A percentile compares a stretch with the other conserved stretches of the same genome.
These are phyloP conservation scores for Nyleta sp. DNA, from an alignment of 2,888 invertebrate genomes.

Conservation along the genomic window DNA sequence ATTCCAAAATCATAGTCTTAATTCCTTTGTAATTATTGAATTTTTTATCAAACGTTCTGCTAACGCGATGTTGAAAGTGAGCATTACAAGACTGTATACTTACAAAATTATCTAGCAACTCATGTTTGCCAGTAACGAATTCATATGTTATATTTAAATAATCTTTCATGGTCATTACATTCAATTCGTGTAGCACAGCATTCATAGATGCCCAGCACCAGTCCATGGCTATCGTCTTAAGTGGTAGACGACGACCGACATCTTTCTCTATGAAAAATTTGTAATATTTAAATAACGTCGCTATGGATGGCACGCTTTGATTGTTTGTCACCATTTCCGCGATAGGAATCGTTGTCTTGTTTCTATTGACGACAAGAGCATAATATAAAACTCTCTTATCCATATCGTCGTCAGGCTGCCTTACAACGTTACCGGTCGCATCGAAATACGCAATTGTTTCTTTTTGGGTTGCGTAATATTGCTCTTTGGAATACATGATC, in stretches of 20 bases:
- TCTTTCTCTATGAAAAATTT: neutral
- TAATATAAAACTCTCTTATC: neutral
- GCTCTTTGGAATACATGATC: neutral
- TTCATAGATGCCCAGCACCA: conserved; percentile 17
- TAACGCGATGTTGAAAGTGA: conserved; percentile 2
- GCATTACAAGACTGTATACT: conserved; percentile 6
- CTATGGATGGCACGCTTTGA: conserved; percentile 1
- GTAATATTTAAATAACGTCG: neutral
- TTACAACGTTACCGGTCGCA: neutral
- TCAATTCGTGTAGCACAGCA: conserved; percentile 2
- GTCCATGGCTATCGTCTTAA: conserved; percentile 1
- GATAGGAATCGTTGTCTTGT: neutral
- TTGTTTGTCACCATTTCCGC: neutral
- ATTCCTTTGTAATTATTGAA: neutral
- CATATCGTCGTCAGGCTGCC: neutral
- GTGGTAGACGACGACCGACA: too few relatives aligned
- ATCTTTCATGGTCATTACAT: neutral
- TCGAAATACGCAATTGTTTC: neutral
- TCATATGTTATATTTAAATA: conserved; percentile 1
- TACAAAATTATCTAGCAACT: conserved; percentile 1
- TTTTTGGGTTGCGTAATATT: neutral
- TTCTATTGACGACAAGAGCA: neutral
- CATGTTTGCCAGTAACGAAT: neutral
- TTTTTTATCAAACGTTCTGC: neutral
- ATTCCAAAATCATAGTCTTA: neutral